phyloP scores from a whole-genome alignment of 1,140 invertebrate species.

The Heliconius melpomene region DNA sequence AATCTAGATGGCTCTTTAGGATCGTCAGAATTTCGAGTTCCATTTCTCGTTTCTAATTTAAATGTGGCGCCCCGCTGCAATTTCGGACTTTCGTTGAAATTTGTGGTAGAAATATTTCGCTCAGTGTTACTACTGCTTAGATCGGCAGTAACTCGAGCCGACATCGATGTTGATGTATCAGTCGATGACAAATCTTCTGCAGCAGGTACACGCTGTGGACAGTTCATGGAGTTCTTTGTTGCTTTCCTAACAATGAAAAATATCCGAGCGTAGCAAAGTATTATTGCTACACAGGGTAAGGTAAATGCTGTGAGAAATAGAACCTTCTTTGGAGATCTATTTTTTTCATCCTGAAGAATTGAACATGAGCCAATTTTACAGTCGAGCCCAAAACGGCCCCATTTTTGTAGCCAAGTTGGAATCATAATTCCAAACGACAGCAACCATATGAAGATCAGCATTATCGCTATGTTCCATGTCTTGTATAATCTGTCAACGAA shows the following conservation, averaged over 20 bases:
- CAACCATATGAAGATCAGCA: conserved; percentile 84
- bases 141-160: conserved; percentile 34
- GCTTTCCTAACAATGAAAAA: conserved; percentile 89
- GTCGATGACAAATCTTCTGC: conserved; percentile 42
- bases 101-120: conserved; percentile 7
- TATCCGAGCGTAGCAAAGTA: conserved; percentile 90
- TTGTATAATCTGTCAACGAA: conserved; percentile 85
- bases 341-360: conserved; percentile 85
- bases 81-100: conserved; percentile 13
- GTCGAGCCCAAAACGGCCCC: conserved; percentile 90
- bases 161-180: conserved; percentile 44
- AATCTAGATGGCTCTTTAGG: conserved; percentile 41
- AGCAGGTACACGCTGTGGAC: conserved; percentile 34
- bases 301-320: conserved; percentile 89
- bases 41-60: conserved; percentile 36
- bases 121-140: conserved; percentile 34
- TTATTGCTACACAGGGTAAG: conserved; percentile 88
- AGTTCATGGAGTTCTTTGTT: conserved; percentile 82
- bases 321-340: conserved; percentile 87
- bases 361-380: conserved; percentile 87
- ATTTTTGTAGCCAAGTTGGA: conserved; percentile 87
- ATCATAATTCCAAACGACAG: conserved; percentile 83
- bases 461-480: conserved; percentile 42
- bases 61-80: conserved; percentile 37
- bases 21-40: conserved; percentile 33